These are phyloP conservation scores for Isotomurus palustris DNA, from an alignment of 2,888 invertebrate species.

Conservation along the genomic window DNA sequence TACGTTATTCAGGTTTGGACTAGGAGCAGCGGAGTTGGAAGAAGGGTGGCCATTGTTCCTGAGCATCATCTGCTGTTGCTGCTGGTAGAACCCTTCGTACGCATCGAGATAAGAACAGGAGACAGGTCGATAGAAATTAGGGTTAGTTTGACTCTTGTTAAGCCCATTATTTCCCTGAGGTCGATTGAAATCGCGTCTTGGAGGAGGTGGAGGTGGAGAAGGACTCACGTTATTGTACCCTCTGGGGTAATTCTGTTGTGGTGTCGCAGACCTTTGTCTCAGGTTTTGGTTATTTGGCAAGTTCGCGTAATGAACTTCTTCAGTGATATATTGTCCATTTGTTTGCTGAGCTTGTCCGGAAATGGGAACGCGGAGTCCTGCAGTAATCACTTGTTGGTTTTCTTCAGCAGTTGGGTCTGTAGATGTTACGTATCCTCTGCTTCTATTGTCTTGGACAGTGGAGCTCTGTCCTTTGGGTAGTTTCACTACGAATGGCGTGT, in stretches of 20 bases:
- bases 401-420: slow-evolving; percentile 33
- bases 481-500: slow-evolving; percentile 36
- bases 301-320: slow-evolving; percentile 39
- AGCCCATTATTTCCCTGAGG: not conserved
- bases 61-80: no score
- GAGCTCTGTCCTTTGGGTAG: slow-evolving; percentile 31
- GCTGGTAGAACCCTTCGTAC: slow-evolving; percentile 14
- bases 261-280: slow-evolving; percentile 26
- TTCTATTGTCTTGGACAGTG: slow-evolving; percentile 3
- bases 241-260: slow-evolving; percentile 10
- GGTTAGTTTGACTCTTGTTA: slow-evolving; percentile 16
- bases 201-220: slow-evolving; percentile 43
- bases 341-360: slow-evolving; percentile 22
- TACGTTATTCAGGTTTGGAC: not conserved
- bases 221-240: slow-evolving; percentile 12
- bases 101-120: slow-evolving; percentile 44
- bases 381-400: slow-evolving; percentile 38
- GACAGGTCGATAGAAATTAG: slow-evolving; percentile 43
- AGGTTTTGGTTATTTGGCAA: slow-evolving; percentile 23
- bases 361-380: slow-evolving; percentile 40
- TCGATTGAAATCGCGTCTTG: slow-evolving; percentile 35
- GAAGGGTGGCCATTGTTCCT: no score
- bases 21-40: no score
- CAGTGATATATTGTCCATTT: slow-evolving; percentile 10
- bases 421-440: slow-evolving; percentile 24